phyloP scores from a whole-genome alignment of 2,797 vertebrate genomes.

The Megaceryle alcyon region DNA sequence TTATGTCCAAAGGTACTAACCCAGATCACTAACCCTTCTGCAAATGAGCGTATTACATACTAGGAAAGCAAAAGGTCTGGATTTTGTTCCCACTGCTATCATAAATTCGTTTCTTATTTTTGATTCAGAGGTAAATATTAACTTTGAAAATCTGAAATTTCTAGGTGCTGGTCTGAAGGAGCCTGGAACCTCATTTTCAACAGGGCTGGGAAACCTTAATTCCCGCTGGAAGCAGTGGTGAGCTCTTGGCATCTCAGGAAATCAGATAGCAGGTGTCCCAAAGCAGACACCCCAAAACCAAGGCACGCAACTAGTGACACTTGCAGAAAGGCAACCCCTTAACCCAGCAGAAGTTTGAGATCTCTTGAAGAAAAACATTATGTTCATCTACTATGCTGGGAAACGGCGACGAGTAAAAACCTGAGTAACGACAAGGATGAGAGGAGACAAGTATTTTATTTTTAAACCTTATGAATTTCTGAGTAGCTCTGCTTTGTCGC shows the following conservation, averaged over 20 bases:
- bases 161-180: not conserved
- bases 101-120: not conserved
- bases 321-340: not conserved
- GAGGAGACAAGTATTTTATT: conserved; percentile 56
- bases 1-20: not conserved
- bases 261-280: not conserved
- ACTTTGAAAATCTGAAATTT: not conserved
- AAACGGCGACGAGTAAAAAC: not conserved
- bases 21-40: not conserved
- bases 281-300: not conserved
- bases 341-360: not conserved
- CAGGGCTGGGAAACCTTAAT: not conserved
- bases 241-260: not conserved
- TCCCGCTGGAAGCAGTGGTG: not conserved
- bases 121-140: not conserved
- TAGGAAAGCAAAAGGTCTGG: not conserved
- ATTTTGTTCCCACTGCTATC: not conserved
- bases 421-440: conserved; percentile 13
- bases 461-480: conserved; percentile 69
- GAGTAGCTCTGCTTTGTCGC: conserved; percentile 28
- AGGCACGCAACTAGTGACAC: not conserved
- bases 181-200: not conserved
- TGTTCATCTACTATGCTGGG: not conserved
- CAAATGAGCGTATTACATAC: not conserved
- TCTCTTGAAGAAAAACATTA: not conserved